Base-by-base conservation (phyloP, 2,888 invertebrate genomes). In the Watsonalla cultraria region DNA sequence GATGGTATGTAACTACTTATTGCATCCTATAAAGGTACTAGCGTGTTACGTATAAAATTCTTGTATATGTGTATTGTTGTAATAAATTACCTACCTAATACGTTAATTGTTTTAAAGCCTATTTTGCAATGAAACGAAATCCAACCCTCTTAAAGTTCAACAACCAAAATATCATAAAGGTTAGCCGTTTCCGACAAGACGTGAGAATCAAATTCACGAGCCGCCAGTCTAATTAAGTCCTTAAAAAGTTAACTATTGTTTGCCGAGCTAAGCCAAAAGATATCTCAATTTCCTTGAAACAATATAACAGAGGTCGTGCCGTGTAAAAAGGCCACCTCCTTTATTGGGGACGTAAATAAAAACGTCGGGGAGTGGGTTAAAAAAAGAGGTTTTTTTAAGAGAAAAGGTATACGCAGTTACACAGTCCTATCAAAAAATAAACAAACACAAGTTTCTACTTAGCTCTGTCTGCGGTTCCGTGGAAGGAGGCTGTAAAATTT, bases 371-470 rank as follows among this genome's bases (percentile, higher is more conserved):
- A 64, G 68, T 66, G 54, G 46, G 48, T 50, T 14, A 57, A 70
- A 72, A 77, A 82, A 84, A 70, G 76, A 78, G 66, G 2, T 24
- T 66, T 64, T 74, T 78, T 79, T 76, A 78, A 82, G 76, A 83
- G 83, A 83, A 86, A 84, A 83, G 78, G 79, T 80, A 78, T 82
- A 81, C 82, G 76, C 82, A 74, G 83, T 84, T 86, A 86, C 87
- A 81, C 82, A 83, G 86, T 75, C 84, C 88, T 90, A 90, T 90
- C 90, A 86, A 80, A 90, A 88, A 89, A 86, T 80, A 90, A 87
- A 87, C 82, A 85, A 76, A 86, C 86, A 86, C 69, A 83, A 80
- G 80, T 78, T 83, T 88, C 83, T 86, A 90, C 88, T 90, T 85
- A 89, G 75, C 77, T 75, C 70, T 74, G 83, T 80, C 76, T 78